These are phyloP conservation scores for Drosophila anceps DNA, from an alignment of 2,888 invertebrate species.

Conservation along the genomic window DNA sequence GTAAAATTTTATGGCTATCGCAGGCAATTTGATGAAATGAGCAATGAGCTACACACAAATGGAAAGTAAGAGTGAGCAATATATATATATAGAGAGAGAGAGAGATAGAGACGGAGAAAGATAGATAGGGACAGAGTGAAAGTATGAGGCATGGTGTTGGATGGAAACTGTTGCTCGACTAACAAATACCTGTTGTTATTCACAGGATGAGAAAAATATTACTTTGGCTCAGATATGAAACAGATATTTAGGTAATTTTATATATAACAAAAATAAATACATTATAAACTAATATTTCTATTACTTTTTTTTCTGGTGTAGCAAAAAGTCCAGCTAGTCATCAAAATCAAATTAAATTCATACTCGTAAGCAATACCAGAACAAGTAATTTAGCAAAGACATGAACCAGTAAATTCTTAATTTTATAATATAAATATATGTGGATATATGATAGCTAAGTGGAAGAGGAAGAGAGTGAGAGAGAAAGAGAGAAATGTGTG, in stretches of 20 bases:
- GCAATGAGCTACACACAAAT: constrained; percentile 26
- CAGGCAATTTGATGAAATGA: constrained; percentile 62
- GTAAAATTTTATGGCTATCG: constrained; percentile 74
- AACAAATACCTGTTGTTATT: constrained; percentile 11
- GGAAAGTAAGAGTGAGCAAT: background rate
- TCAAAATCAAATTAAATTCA: background rate
- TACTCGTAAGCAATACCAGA: background rate
- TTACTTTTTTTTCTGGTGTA: too few species aligned
- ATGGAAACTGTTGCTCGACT: background rate
- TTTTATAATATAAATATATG: too few species aligned
- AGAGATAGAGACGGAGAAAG: background rate
- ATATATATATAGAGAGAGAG: too few species aligned
- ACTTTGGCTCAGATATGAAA: background rate
- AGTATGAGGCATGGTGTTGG: background rate
- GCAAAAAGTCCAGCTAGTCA: background rate
- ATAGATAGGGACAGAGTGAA: background rate
- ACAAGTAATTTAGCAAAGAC: background rate
- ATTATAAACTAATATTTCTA: too few species aligned
- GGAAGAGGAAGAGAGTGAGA: too few species aligned
- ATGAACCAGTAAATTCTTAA: background rate
- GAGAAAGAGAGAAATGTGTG: too few species aligned
- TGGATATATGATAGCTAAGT: too few species aligned
- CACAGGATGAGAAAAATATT: background rate
- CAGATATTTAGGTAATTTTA: too few species aligned
- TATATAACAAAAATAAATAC: too few species aligned